Conservation (phyloP, 1,140 invertebrate species). For the Leptinotarsa undecemlineata region DNA sequence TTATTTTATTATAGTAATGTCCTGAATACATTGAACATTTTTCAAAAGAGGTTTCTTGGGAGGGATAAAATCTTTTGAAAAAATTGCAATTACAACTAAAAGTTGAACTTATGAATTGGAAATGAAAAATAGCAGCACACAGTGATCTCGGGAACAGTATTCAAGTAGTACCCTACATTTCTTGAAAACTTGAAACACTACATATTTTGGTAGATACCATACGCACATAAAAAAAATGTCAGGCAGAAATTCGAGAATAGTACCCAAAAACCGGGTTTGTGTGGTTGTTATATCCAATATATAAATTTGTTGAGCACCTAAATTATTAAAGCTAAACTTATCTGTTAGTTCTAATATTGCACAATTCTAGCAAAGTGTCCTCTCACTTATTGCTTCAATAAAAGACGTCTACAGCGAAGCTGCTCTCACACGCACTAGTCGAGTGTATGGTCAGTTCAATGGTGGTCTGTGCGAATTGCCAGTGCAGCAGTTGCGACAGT, state of each 20-base stretch:
- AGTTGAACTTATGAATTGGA: no score
- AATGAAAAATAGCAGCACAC: no score
- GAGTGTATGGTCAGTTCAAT: constrained; percentile 30
- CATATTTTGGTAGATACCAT: background rate
- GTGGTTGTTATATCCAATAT: constrained; percentile 26
- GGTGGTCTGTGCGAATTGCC: constrained; percentile 37
- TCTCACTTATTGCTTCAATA: constrained; percentile 31
- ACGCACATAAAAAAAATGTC: background rate
- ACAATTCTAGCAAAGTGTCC: constrained; percentile 34
- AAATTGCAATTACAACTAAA: no score
- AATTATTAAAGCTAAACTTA: constrained; percentile 25
- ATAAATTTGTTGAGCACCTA: constrained; percentile 33
- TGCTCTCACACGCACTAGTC: constrained; percentile 24
- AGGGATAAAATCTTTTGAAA: no score
- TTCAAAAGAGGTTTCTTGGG: no score
- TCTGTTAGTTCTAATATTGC: constrained; percentile 31
- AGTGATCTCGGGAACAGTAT: no score
- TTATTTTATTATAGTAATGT: no score
- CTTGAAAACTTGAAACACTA: background rate
- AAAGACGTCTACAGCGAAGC: constrained; percentile 11
- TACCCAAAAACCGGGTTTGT: constrained; percentile 33
- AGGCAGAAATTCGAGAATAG: constrained; percentile 2
- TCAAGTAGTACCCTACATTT: background rate
- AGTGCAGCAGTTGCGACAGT: constrained; percentile 37
- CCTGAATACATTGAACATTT: no score